phyloP scores from a whole-genome alignment of 2,797 vertebrate genomes.

The Neosalanx taihuensis region DNA sequence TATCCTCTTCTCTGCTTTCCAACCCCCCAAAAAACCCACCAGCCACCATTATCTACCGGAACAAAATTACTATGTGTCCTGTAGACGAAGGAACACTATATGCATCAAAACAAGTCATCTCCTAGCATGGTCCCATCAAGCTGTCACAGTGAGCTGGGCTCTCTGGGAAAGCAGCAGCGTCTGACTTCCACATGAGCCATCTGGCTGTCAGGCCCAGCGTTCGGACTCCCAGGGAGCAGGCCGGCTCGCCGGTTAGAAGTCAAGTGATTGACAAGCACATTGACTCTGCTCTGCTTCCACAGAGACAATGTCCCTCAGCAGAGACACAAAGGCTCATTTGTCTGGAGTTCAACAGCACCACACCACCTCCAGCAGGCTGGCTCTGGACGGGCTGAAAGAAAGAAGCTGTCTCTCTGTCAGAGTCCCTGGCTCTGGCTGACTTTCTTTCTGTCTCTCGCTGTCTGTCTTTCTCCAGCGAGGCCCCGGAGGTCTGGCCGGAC shows the following conservation, averaged over 20 bases:
- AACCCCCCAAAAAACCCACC: background rate
- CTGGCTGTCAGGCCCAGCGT: background rate
- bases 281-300: conserved; percentile 7
- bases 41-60: background rate
- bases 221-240: background rate
- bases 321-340: conserved; percentile 5
- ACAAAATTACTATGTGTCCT: background rate
- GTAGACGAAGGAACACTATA: background rate
- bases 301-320: conserved; percentile 2
- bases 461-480: background rate
- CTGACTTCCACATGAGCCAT: background rate
- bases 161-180: background rate
- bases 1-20: background rate
- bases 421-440: background rate
- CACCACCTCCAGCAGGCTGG: conserved; percentile 9
- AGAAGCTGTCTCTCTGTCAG: conserved; percentile 2
- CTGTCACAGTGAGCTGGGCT: background rate
- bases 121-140: background rate
- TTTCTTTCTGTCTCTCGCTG: background rate
- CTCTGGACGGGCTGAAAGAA: background rate
- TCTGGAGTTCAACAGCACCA: conserved; percentile 15
- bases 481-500: background rate
- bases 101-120: background rate
- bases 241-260: conserved; percentile 1
- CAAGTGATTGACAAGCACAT: conserved; percentile 18